phyloP scores from a whole-genome alignment of 2,797 vertebrate species.

The Pseudochaenichthys georgianus region DNA sequence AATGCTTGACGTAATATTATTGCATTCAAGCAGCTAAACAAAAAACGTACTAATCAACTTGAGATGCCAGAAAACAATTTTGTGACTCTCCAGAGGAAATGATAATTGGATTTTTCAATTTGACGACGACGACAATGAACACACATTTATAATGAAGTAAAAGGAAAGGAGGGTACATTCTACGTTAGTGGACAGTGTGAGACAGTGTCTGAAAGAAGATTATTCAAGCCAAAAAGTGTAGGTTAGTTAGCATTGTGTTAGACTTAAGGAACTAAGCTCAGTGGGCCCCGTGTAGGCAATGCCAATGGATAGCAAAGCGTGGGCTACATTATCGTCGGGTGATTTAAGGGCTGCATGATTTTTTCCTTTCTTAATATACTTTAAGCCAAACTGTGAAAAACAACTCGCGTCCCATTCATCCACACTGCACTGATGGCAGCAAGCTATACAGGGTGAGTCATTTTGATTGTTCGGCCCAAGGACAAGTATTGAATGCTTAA shows the following conservation, averaged over 20 bases:
- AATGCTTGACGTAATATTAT: background rate
- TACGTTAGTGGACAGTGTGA: background rate
- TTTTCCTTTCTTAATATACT: background rate
- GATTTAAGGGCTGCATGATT: background rate
- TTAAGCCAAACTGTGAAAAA: background rate
- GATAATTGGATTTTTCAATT: conserved; percentile 6
- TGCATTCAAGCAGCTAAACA: background rate
- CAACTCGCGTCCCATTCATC: background rate
- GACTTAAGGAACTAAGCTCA: background rate
- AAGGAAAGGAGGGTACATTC: background rate
- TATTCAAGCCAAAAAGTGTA: background rate
- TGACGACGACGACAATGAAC: background rate
- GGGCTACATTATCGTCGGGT: background rate
- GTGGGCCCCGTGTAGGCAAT: background rate
- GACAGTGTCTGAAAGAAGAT: background rate
- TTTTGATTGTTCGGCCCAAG: background rate
- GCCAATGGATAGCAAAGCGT: background rate
- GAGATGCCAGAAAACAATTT: conserved; percentile 8
- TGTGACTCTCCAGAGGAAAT: conserved; percentile 3
- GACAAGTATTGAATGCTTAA: background rate
- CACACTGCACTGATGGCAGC: background rate
- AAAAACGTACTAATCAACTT: background rate
- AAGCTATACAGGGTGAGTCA: background rate
- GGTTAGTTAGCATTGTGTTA: too few species aligned
- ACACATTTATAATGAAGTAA: background rate